These are phyloP conservation scores for Hozukius guyotensis DNA, from an alignment of 2,797 vertebrate genomes.

Conservation along the genomic window DNA sequence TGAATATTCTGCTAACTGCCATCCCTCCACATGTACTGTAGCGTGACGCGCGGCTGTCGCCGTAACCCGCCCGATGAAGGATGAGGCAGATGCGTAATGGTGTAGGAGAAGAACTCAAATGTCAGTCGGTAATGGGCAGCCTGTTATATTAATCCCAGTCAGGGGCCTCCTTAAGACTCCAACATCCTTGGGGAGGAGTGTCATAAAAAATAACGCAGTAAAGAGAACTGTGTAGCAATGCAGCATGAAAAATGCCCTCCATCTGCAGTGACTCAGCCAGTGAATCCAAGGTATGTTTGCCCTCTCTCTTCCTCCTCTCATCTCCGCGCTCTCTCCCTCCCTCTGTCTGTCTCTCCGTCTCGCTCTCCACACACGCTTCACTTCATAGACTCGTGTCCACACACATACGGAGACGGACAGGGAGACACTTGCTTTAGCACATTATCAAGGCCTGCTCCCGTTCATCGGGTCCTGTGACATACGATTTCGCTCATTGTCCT, in stretches of 20 bases:
- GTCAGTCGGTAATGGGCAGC: conserved; percentile 63
- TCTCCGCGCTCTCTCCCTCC: conserved; percentile 21
- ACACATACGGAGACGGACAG: conserved; percentile 2
- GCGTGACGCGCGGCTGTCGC: conserved; percentile 30
- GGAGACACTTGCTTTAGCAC: conserved; percentile 40
- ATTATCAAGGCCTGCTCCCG: conserved; percentile 42
- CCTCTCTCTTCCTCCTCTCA: conserved; percentile 48
- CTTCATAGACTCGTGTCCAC: conserved; percentile 25
- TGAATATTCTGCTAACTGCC: conserved; percentile 40
- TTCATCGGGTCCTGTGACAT: conserved; percentile 62
- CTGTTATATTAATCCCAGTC: conserved; percentile 74
- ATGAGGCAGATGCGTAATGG: conserved; percentile 39
- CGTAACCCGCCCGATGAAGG: conserved; percentile 26
- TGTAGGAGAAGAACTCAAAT: conserved; percentile 61
- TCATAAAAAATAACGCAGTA: conserved; percentile 69
- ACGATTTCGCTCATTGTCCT: conserved; percentile 51
- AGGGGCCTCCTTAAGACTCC: conserved; percentile 65
- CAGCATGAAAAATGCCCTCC: conserved; percentile 81
- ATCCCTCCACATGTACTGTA: background rate
- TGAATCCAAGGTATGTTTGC: conserved; percentile 68
- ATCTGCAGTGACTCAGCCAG: conserved; percentile 79
- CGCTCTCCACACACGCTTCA: conserved; percentile 31
- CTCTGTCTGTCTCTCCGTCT: conserved; percentile 28
- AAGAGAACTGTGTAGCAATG: conserved; percentile 68
- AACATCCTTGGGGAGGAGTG: conserved; percentile 65